These are phyloP conservation scores for Limosa lapponica DNA, from an alignment of 2,797 vertebrate genomes.

Conservation along the genomic window DNA sequence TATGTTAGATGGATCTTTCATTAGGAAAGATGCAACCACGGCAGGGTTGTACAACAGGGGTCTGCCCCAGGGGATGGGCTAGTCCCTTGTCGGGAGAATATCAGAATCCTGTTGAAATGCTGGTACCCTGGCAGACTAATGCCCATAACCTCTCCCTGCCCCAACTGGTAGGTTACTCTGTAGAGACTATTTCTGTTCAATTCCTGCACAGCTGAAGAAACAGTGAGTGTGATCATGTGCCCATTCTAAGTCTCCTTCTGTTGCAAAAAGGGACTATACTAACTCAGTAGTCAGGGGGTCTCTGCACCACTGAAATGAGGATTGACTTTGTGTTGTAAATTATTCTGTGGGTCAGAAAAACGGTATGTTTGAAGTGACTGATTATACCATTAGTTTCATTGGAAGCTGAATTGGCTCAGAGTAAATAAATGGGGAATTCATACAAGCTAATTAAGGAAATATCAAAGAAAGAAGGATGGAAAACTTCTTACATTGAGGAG, in stretches of 20 bases:
- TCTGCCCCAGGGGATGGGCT: neutral
- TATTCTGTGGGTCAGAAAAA: neutral
- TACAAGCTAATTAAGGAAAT: neutral
- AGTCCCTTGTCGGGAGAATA: neutral
- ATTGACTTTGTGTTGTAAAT: neutral
- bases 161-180: neutral
- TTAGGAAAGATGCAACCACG: neutral
- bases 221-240: rapidly evolving
- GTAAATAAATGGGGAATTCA: neutral
- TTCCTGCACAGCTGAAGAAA: neutral
- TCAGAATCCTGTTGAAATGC: neutral
- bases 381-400: neutral
- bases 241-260: neutral
- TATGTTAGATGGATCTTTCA: neutral
- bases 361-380: neutral
- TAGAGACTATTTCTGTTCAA: neutral
- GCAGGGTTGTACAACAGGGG: neutral
- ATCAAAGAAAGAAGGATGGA: neutral
- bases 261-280: neutral
- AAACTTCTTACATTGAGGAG: neutral
- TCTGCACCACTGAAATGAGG: neutral
- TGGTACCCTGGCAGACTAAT: neutral
- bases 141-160: neutral
- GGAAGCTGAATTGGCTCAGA: neutral
- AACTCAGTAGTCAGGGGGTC: neutral